Evolutionary conservation across 1,140 invertebrate genomes (phyloP), one percentile per base, ranked within the genome.

Genomic region (Bombus cullumanus): DNA sequence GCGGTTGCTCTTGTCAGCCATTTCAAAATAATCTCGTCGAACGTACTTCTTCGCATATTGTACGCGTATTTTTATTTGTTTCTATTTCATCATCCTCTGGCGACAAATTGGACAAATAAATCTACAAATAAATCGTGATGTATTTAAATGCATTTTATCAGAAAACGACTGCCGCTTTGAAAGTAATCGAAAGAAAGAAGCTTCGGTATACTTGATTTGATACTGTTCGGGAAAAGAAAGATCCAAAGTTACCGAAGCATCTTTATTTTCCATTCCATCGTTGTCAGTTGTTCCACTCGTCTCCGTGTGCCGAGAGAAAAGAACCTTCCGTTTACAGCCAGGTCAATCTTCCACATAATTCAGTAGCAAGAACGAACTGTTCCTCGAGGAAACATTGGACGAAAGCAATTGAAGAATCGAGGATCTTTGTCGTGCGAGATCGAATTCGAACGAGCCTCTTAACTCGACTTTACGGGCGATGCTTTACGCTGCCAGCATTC

Each of bases 371-470:
- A 41, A 53, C 72, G 57, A 39, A 69, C 15, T 34, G n/a, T 78
- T 78, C 31, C 43, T 31, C 10, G 64, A 28, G 64, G 47, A 43
- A 41, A 69, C 74, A 57, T 59, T 34, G 43, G 47, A 59, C 75
- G 64, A 62, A 53, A 62, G 66, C 64, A 79, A 79, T 79, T 13
- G 82, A 78, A 25, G 82, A 84, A 76, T 83, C 57, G 81, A 83
- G 81, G 75, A 79, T 79, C 75, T 71, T 83, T n/a, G 74, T 71
- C 66, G 64, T 47, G 73, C 57, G 57, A 59, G 66, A 79, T 83
- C 64, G 82, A 89, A 85, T 87, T 89, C 69, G 88, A 87, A 89
- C 76, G 87, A 90, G 85, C 88, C 78, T 75, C 69, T 90, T 83
- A 66, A 37, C 34, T 47, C 34, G 66, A 80, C 72, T 90, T 90